Conservation (phyloP, 2,797 vertebrate genomes). For the Tympanoctomys barrerae region DNA sequence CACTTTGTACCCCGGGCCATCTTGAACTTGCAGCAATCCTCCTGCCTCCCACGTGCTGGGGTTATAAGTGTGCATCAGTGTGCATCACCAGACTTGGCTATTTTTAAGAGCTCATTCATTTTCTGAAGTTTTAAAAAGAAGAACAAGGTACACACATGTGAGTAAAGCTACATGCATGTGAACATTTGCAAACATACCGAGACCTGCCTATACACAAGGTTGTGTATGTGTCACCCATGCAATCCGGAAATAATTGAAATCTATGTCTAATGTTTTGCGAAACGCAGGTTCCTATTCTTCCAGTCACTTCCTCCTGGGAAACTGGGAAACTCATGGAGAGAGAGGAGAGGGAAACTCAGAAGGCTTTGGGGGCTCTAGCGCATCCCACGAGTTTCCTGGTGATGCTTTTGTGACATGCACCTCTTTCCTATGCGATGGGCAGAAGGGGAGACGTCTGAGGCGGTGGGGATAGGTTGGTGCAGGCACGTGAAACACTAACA, state of each 20-base stretch:
- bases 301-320: not conserved
- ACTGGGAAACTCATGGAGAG: not conserved
- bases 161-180: not conserved
- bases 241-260: not conserved
- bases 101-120: not conserved
- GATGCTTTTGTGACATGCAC: fast-evolving
- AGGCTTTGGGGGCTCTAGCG: not conserved
- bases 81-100: not conserved
- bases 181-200: fast-evolving
- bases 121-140: not conserved
- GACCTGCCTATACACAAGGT: not conserved
- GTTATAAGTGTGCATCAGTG: not conserved
- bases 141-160: too few relatives aligned
- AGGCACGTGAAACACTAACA: not conserved
- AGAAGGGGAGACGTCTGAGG: not conserved
- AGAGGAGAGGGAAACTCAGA: not conserved
- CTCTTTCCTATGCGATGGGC: not conserved
- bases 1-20: not conserved
- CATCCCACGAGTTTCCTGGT: fast-evolving
- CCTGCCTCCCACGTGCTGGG: not conserved
- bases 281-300: not conserved
- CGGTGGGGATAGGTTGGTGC: too few relatives aligned
- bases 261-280: too few relatives aligned
- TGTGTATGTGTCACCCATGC: too few relatives aligned
- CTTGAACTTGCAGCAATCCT: not conserved